These are phyloP conservation scores for Pherbina coryleti DNA, from an alignment of 2,888 invertebrate species.

Conservation along the genomic window DNA sequence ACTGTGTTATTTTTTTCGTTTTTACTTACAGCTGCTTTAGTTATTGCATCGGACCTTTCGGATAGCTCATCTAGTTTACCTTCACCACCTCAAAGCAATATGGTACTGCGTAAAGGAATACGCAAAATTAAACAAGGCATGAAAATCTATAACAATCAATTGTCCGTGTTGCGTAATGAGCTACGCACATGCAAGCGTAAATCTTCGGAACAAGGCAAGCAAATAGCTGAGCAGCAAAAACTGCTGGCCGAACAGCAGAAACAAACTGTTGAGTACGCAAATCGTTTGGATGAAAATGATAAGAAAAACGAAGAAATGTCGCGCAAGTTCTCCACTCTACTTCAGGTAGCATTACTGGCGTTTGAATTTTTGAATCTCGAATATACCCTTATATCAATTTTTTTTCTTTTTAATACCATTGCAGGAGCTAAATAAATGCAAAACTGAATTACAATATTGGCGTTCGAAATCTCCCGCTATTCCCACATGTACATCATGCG, in stretches of 20 bases:
- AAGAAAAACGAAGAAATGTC: slow-evolving; percentile 92
- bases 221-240: slow-evolving; percentile 82
- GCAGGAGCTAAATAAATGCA: slow-evolving; percentile 91
- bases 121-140: slow-evolving; percentile 90
- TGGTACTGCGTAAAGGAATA: slow-evolving; percentile 87
- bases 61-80: slow-evolving; percentile 70
- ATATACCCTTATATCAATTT: too few species aligned
- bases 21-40: slow-evolving; percentile 60
- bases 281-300: slow-evolving; percentile 89
- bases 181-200: slow-evolving; percentile 84
- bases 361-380: too few species aligned
- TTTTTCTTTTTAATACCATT: slow-evolving; percentile 39
- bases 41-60: slow-evolving; percentile 63
- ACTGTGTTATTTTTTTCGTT: background rate
- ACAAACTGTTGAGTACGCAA: slow-evolving; percentile 83
- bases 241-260: slow-evolving; percentile 81
- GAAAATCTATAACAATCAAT: slow-evolving; percentile 88
- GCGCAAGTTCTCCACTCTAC: slow-evolving; percentile 87
- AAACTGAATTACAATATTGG: slow-evolving; percentile 92
- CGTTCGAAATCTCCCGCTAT: slow-evolving; percentile 87
- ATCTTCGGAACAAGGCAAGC: slow-evolving; percentile 87
- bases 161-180: slow-evolving; percentile 83
- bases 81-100: slow-evolving; percentile 84
- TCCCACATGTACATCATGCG: slow-evolving; percentile 82
- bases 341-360: slow-evolving; percentile 74